phyloP scores from a whole-genome alignment of 2,797 vertebrate species.

The Aulostomus chinensis region DNA sequence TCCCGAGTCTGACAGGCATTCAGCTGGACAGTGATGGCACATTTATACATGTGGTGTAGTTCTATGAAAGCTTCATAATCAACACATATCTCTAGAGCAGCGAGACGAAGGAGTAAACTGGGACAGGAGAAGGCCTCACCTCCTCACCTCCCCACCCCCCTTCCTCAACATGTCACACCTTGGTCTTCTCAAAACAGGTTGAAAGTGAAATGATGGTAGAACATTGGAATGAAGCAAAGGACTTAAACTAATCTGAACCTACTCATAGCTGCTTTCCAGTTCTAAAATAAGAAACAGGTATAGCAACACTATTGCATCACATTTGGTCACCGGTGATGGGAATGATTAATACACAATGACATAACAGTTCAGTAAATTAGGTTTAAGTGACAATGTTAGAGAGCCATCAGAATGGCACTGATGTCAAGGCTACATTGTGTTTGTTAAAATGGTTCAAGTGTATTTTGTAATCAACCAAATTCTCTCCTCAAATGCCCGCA shows the following conservation, averaged over 20 bases:
- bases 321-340: slow-evolving; percentile 32
- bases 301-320: background rate
- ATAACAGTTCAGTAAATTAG: slow-evolving; percentile 1
- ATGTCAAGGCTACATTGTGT: slow-evolving; percentile 10
- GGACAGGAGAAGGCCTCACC: too few relatives aligned
- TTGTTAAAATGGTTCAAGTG: slow-evolving; percentile 7
- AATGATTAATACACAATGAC: slow-evolving; percentile 33
- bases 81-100: slow-evolving; percentile 9
- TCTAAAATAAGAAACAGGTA: slow-evolving; percentile 21
- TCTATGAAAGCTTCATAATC: slow-evolving; percentile 16
- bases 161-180: slow-evolving; percentile 6
- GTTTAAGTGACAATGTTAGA: slow-evolving; percentile 8
- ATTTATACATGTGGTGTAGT: slow-evolving; percentile 11
- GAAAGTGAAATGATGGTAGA: slow-evolving; percentile 5
- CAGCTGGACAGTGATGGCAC: slow-evolving; percentile 14
- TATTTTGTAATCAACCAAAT: background rate
- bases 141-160: too few relatives aligned
- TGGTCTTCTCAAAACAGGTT: slow-evolving; percentile 28
- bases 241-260: slow-evolving; percentile 7
- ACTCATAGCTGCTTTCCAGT: slow-evolving; percentile 14
- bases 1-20: slow-evolving; percentile 30
- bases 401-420: slow-evolving; percentile 5
- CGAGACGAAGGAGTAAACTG: too few relatives aligned
- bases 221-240: slow-evolving; percentile 35
- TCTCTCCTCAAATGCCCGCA: too few relatives aligned